These are phyloP conservation scores for Scleropages formosus DNA, from an alignment of 2,797 vertebrate genomes.

Conservation along the genomic window DNA sequence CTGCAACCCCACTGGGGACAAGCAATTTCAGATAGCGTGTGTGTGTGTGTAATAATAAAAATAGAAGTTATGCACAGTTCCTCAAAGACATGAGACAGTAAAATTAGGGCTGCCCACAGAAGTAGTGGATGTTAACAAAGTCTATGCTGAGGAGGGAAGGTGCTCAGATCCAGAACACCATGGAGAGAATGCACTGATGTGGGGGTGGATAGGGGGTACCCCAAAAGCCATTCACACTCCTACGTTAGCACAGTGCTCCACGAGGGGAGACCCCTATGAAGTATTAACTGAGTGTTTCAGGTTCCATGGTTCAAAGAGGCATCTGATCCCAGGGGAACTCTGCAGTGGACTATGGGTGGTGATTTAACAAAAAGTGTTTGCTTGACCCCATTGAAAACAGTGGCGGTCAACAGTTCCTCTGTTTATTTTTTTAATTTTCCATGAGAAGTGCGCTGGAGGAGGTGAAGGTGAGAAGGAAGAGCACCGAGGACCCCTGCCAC, in stretches of 20 bases:
- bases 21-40: no score
- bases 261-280: slow-evolving; percentile 52
- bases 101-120: slow-evolving; percentile 41
- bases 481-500: slow-evolving; percentile 31
- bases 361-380: no score
- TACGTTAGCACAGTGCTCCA: slow-evolving; percentile 50
- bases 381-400: no score
- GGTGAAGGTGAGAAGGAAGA: background rate
- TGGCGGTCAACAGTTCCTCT: no score
- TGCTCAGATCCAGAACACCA: slow-evolving; percentile 34
- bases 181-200: slow-evolving; percentile 36
- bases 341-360: no score
- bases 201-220: slow-evolving; percentile 41
- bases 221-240: slow-evolving; percentile 39
- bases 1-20: no score
- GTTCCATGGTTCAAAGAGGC: no score
- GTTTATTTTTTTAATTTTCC: no score
- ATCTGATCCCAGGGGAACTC: no score
- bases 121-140: slow-evolving; percentile 37
- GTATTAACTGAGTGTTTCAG: slow-evolving; percentile 50
- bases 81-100: slow-evolving; percentile 34
- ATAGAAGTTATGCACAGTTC: slow-evolving; percentile 29
- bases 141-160: slow-evolving; percentile 32
- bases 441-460: no score
- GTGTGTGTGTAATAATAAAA: no score